Evolutionary conservation across 2,888 invertebrate species (phyloP).

Genomic region (Drosophila melanocephala): DNA sequence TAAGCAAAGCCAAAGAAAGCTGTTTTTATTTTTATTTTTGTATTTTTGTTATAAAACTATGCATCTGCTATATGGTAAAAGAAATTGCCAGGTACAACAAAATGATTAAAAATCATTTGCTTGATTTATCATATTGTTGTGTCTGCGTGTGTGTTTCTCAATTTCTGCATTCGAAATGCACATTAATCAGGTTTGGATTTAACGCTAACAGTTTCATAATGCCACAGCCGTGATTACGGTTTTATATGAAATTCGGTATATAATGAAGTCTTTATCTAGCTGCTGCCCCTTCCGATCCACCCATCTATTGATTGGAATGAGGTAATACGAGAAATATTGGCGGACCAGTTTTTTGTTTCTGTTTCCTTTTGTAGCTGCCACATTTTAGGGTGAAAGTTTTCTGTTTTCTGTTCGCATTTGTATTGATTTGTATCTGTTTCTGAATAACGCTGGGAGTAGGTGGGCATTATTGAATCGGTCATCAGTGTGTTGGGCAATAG

Average conservation of each 20-base stretch:
- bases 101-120: slow-evolving; percentile 41
- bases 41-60: not conserved
- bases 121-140: slow-evolving; percentile 18
- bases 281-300: not conserved
- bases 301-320: slow-evolving; percentile 43
- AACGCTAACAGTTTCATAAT: slow-evolving; percentile 35
- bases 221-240: slow-evolving; percentile 32
- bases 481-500: slow-evolving; percentile 23
- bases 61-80: not conserved
- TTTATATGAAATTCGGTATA: slow-evolving; percentile 28
- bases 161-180: slow-evolving; percentile 49
- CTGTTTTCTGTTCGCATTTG: slow-evolving; percentile 36
- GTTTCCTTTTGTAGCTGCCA: slow-evolving; percentile 36
- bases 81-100: slow-evolving; percentile 10
- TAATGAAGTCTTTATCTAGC: slow-evolving; percentile 41
- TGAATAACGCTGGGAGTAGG: slow-evolving; percentile 53
- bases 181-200: slow-evolving; percentile 44
- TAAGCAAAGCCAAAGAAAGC: not conserved
- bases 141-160: slow-evolving; percentile 20
- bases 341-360: slow-evolving; percentile 61
- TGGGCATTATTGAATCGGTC: slow-evolving; percentile 51
- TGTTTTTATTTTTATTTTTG: not conserved
- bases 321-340: slow-evolving; percentile 70
- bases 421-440: slow-evolving; percentile 36
- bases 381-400: slow-evolving; percentile 66